Conservation (phyloP, 2,113 vertebrate species). For the Greenwoodochromis staneri region DNA sequence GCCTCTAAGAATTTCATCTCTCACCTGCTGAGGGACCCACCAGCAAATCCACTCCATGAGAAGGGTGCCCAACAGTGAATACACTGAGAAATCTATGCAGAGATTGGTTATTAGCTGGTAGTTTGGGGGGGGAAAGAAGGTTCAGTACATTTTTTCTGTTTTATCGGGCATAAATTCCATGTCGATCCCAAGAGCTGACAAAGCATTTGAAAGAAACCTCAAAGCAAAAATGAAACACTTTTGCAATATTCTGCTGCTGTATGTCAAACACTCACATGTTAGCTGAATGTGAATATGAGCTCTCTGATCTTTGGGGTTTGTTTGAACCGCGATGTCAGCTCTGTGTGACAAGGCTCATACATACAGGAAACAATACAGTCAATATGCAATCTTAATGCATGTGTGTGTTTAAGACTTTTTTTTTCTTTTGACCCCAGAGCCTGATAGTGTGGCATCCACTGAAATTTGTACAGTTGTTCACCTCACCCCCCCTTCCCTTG, state of each 20-base stretch:
- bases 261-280: neutral
- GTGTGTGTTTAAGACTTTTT: conserved; percentile 42
- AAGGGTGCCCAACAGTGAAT: conserved; percentile 33
- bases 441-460: conserved; percentile 43
- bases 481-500: neutral
- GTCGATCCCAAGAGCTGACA: neutral
- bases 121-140: neutral
- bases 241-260: conserved; percentile 20
- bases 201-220: conserved; percentile 1
- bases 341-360: neutral
- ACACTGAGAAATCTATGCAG: conserved; percentile 61
- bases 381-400: conserved; percentile 62
- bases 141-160: neutral
- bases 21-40: conserved; percentile 44
- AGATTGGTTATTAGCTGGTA: conserved; percentile 13
- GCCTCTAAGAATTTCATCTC: conserved; percentile 11
- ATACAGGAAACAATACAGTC: conserved; percentile 18
- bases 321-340: conserved; percentile 32
- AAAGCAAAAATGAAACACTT: neutral
- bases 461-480: conserved; percentile 39
- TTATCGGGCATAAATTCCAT: neutral
- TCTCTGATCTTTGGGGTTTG: neutral
- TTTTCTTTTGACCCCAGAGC: conserved; percentile 22
- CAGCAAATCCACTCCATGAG: conserved; percentile 44
- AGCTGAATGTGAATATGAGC: conserved; percentile 14